Evolutionary conservation across 2,113 vertebrate genomes (phyloP), one percentile per base, ranked within the genome.

Genomic region (Chitala chitala): DNA sequence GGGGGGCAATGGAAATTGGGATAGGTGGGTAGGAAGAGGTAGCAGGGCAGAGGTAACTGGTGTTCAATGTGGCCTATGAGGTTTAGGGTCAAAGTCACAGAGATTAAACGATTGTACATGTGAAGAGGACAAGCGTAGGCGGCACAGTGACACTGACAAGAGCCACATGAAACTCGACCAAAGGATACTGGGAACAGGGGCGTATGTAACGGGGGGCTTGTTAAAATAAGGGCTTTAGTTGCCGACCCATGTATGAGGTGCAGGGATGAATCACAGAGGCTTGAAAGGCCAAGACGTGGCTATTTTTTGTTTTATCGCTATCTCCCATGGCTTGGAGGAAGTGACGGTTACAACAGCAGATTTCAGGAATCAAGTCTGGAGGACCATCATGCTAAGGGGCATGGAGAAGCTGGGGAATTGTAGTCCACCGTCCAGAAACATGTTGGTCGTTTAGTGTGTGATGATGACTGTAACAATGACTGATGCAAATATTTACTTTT

Each of bases 331-430:
- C 38, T 36, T 63, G 59, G 59, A 17, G 31, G 17, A 36, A 63
- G 31, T 63, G 59, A 38, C 31, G 9, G 31, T 63, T 29, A 63
- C 59, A 31, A 31, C 33, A 31, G 68, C 46, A 36, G 68, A 31
- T 33, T 53, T 20, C n/a, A n/a, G n/a, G n/a, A n/a, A n/a, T n/a
- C n/a, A n/a, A n/a, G n/a, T n/a, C n/a, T n/a, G n/a, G n/a, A 7
- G 48, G 29, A 48, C 53, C 48, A 26, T 54, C 69, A 54, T 20
- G 69, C 51, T 61, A 40, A 72, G 38, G 13, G 55, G 22, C 36
- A 17, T n/a, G 36, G 71, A 17, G 38, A 59, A 40, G 70, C 40
- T 72, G 54, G 54, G n/a, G 71, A 72, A 31, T 72, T 59, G 71
- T 72, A 72, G 71, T 59, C 54, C 53, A 12, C 20, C 26, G 53